Conservation (phyloP, 2,113 vertebrate genomes). For the Coptodon rendalli region DNA sequence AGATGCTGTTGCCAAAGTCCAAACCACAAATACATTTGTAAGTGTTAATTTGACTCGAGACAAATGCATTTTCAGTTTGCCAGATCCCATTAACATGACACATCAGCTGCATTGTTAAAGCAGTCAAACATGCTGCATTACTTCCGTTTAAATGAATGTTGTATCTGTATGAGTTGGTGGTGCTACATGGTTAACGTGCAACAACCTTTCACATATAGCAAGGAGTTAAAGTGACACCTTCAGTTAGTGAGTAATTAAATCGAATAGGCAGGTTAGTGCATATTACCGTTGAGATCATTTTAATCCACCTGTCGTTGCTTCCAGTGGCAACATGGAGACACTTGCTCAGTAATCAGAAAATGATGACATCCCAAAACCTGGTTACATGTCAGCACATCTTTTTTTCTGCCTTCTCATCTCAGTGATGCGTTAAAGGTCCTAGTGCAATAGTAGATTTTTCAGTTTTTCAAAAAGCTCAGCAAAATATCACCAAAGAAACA, state of each 20-base stretch:
- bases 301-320: neutral
- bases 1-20: neutral
- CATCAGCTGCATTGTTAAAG: neutral
- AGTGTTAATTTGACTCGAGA: neutral
- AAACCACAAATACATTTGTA: neutral
- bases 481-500: neutral
- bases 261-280: neutral
- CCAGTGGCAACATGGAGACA: neutral
- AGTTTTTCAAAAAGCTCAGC: neutral
- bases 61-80: neutral
- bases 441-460: neutral
- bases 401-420: neutral
- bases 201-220: neutral
- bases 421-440: neutral
- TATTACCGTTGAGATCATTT: neutral
- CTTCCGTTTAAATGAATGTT: neutral
- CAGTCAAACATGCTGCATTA: neutral
- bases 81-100: rapidly evolving
- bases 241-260: neutral
- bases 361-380: neutral
- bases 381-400: neutral
- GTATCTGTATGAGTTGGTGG: neutral
- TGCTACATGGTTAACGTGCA: neutral
- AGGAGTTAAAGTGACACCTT: neutral
- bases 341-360: neutral